Evolutionary conservation across 1,140 invertebrate species (phyloP).

Genomic region (Melanaphis sacchari): DNA sequence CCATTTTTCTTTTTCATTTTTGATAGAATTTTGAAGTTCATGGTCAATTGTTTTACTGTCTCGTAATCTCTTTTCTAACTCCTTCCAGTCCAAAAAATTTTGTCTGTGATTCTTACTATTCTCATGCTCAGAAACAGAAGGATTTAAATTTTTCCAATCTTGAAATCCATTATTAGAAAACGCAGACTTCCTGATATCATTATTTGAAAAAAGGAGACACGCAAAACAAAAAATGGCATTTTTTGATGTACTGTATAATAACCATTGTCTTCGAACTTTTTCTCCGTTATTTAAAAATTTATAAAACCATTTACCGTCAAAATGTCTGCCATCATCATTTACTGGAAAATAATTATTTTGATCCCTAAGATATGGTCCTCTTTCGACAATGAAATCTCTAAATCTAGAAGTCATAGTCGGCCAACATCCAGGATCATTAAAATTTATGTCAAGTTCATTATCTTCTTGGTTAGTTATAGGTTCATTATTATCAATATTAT

Average conservation of each 20-base stretch:
- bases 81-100: conserved; percentile 24
- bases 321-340: conserved; percentile 24
- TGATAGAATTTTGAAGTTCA: background rate
- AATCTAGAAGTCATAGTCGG: background rate
- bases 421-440: conserved; percentile 7
- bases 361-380: conserved; percentile 12
- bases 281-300: background rate
- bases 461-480: background rate
- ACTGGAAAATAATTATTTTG: conserved; percentile 21
- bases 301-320: conserved; percentile 12
- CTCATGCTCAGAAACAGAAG: background rate
- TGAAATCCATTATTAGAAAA: background rate
- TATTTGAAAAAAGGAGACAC: conserved; percentile 1
- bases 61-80: conserved; percentile 25
- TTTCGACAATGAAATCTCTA: background rate
- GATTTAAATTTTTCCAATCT: conserved; percentile 26
- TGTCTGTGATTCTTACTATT: conserved; percentile 1
- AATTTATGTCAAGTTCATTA: background rate
- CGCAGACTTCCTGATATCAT: background rate
- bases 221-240: conserved; percentile 12
- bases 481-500: background rate
- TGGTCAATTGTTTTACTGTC: background rate
- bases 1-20: conserved; percentile 18
- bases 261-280: conserved; percentile 16
- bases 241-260: conserved; percentile 34